Base-by-base conservation (phyloP, 2,888 invertebrate species). In the Macaria notata region DNA sequence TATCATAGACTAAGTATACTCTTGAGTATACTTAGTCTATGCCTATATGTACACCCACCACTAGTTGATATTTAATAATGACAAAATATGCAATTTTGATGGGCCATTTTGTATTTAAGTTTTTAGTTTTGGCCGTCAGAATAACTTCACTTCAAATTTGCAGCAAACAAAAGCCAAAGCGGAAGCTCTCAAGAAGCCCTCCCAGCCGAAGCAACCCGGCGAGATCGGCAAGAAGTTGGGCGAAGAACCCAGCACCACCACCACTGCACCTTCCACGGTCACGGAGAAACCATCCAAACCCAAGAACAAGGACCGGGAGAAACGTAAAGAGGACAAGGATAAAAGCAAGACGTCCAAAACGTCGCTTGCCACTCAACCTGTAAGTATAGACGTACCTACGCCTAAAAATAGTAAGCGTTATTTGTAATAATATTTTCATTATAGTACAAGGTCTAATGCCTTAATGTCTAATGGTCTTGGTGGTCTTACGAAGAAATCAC, bases 111-210 rank as follows among this genome's bases (percentile, higher is more conserved):
- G 19, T 2, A 19, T 19, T 19, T 19, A 19, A 1, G 19, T 19
- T 19, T 19, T 19, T 19, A 19, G 2, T 19, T 19, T 19, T 19
- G 19, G 19, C 19, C 19, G 19, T 19, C 19, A 19, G 19, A 19
- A 19, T 19, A 19, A 19, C 33, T 6, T 6, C 4, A 36, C 3
- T 1, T 4, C 7, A 36, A 36, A 69, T 9, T n/a, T 33, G 5
- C 9, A 86, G 86, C 85, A 92, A 79, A 81, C 89, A 0, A 93
- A 92, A 79, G 93, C 92, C 4, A 94, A 93, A 80, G 84, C 92
- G 4, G 94, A 94, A 75, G 93, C 93, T 3, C 79, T 93, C 0
- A 93, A 88, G 66, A 87, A 92, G 66, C 84, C 92, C 5, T 84
- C 93, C 5, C 86, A 76, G 59, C 79, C 81, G 0, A 85, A 84